These are phyloP conservation scores for Tenthredo scrophulariae DNA, from an alignment of 2,888 invertebrate species.

Conservation along the genomic window DNA sequence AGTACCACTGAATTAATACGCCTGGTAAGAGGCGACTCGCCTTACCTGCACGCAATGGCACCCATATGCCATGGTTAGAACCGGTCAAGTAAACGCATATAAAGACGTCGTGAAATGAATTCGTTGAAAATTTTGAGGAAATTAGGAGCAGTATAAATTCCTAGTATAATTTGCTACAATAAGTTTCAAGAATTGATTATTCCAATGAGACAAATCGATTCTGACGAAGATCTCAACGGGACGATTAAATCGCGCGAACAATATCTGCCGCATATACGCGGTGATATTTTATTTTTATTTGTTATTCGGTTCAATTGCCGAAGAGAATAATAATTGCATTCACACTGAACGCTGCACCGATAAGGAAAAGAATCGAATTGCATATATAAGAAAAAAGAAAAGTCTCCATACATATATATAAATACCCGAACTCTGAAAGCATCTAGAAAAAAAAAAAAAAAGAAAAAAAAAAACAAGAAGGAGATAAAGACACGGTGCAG, in stretches of 20 bases:
- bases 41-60: conserved; percentile 34
- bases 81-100: background rate
- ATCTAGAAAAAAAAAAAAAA: background rate
- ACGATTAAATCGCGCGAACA: background rate
- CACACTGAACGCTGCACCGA: background rate
- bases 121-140: background rate
- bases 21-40: conserved; percentile 37
- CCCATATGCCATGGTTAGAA: background rate
- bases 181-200: background rate
- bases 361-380: background rate
- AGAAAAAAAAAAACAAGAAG: background rate
- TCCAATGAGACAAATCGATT: background rate
- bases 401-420: background rate
- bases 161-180: background rate
- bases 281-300: too few relatives aligned
- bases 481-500: background rate
- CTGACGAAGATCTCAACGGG: background rate
- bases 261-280: too few relatives aligned
- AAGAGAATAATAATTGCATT: background rate
- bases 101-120: background rate
- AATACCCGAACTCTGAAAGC: background rate
- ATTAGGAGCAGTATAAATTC: background rate
- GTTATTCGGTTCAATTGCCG: too few relatives aligned
- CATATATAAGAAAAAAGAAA: background rate
- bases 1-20: conserved; percentile 30